phyloP scores from a whole-genome alignment of 35 echinoderm and acorn worm genomes.

The Amphiura filiformis region DNA sequence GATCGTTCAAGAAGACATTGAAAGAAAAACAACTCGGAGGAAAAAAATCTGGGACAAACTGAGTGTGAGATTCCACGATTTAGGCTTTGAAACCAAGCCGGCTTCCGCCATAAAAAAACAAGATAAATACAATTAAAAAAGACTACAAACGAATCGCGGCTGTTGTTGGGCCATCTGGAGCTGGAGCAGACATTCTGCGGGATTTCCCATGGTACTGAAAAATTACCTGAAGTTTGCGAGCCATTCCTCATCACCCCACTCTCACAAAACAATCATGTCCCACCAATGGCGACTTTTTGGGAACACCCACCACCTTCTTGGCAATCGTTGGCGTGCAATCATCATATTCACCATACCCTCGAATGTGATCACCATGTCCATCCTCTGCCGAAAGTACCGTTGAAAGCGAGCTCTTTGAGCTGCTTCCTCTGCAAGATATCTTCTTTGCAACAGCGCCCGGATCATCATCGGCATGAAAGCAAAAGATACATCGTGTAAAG shows the following conservation, averaged over 20 bases:
- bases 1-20: neutral
- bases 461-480: neutral
- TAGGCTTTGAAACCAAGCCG: neutral
- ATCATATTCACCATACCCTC: neutral
- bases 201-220: neutral
- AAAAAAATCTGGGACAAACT: conserved; percentile 7
- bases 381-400: neutral
- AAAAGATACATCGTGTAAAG: neutral
- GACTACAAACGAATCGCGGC: neutral
- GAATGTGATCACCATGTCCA: neutral
- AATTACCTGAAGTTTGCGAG: neutral
- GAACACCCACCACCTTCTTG: neutral
- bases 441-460: neutral
- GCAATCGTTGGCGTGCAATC: neutral
- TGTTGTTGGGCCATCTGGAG: neutral
- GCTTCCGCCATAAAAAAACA: neutral
- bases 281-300: neutral
- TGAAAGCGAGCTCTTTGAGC: neutral
- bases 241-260: neutral
- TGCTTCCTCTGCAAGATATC: neutral
- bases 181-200: neutral
- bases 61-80: neutral
- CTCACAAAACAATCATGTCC: neutral
- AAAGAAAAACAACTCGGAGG: neutral
- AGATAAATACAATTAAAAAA: conserved; percentile 12